Evolutionary conservation across 2,888 invertebrate genomes (phyloP), one percentile per base, ranked within the genome.

Genomic region (Gerris lacustris): DNA sequence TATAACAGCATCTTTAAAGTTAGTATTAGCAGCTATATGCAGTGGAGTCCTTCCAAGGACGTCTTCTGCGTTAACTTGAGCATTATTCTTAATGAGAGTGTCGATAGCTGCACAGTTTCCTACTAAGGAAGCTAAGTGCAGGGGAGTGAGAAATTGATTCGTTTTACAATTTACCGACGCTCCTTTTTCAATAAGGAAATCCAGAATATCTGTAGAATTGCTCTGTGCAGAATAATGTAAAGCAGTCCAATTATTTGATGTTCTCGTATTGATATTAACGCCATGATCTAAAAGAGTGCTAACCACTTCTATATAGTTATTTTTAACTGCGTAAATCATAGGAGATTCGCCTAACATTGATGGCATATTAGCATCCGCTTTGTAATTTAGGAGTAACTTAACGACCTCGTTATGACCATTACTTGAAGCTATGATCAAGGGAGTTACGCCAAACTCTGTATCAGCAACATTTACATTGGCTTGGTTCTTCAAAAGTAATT

Each of bases 81-180:
- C 55, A 1, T 55, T 55, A 55, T 55, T 55, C 15, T 55, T 55
- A 55, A 55, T 9, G 15, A 55, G 55, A 11, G 15, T 11, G 15
- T 9, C 55, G 5, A 55, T 55, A 55, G 5, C 55, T 55, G 9
- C 55, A 55, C 9, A 9, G 55, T 9, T 15, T 11, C 15, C 15
- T 11, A 9, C 55, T 4, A 11, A 2, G 55, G 55, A 9, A 43
- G 76, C 76, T 18, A 68, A 63, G 15, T 77, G 75, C 44, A 77
- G 71, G 15, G 75, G 69, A 17, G 74, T 76, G 55, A 63, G 70
- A 66, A 64, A 72, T 69, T 72, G 63, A 47, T 70, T 70, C 67
- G 72, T 67, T 64, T 73, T 68, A 70, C 66, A 63, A 70, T 72
- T 70, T 63, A 72, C 69, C 17, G 70, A 44, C 9, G 67, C 71